Evolutionary conservation across 2,888 invertebrate genomes (phyloP).

Genomic region (Ischnura elegans): DNA sequence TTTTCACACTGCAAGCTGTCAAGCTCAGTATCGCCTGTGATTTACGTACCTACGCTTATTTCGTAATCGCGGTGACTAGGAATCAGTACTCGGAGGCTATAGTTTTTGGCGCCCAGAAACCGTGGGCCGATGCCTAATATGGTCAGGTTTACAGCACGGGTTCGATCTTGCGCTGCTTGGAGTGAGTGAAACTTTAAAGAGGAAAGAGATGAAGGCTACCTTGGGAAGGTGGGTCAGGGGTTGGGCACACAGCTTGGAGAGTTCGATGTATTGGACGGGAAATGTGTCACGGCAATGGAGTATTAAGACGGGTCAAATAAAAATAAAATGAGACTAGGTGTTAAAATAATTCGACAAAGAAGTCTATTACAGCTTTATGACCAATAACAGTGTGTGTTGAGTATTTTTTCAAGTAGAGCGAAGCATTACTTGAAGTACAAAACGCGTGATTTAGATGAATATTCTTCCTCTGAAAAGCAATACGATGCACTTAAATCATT

Average conservation of each 20-base stretch:
- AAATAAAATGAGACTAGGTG: not conserved
- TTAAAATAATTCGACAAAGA: not conserved
- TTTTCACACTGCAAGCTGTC: not conserved
- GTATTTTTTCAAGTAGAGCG: too few relatives aligned
- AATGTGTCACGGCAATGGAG: constrained; percentile 53
- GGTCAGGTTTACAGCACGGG: constrained; percentile 58
- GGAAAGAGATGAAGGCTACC: constrained; percentile 11
- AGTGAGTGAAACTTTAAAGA: constrained; percentile 43
- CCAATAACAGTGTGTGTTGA: not conserved
- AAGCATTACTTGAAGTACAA: too few relatives aligned
- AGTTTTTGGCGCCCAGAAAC: constrained; percentile 62
- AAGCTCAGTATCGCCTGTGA: not conserved
- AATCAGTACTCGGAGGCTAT: constrained; percentile 45
- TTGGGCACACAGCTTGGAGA: constrained; percentile 36
- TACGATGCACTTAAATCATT: too few relatives aligned
- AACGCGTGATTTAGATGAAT: too few relatives aligned
- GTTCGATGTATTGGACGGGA: constrained; percentile 37
- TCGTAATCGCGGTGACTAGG: constrained; percentile 39
- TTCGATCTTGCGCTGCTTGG: constrained; percentile 41
- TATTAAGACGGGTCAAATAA: constrained; percentile 46
- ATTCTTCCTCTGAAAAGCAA: too few relatives aligned
- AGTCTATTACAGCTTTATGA: not conserved
- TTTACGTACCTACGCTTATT: not conserved
- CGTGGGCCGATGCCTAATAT: constrained; percentile 59
- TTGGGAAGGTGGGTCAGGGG: constrained; percentile 62